Evolutionary conservation across 1,140 invertebrate species (phyloP).

Genomic region (Drosophila tropicalis): DNA sequence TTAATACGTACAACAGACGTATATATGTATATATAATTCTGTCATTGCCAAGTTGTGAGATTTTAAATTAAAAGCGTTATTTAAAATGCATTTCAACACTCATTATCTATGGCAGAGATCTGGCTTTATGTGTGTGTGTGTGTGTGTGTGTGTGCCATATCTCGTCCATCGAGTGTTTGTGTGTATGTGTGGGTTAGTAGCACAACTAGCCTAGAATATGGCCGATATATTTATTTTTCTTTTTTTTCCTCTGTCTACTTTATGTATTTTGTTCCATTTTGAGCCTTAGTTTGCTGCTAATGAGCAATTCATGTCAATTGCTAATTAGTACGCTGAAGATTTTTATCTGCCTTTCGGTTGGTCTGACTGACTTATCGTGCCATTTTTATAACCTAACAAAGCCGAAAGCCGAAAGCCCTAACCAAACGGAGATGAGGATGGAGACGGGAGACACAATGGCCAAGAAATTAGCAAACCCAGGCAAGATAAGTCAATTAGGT

Average conservation of each 20-base stretch:
- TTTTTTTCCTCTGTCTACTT: not conserved
- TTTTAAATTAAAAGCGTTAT: not conserved
- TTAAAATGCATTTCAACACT: not conserved
- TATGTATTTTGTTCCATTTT: slow-evolving; percentile 39
- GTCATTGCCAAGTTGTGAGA: too few relatives aligned
- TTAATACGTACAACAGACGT: too few relatives aligned
- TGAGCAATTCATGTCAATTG: slow-evolving; percentile 83
- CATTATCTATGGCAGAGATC: not conserved
- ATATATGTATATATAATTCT: too few relatives aligned
- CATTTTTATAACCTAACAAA: slow-evolving; percentile 72
- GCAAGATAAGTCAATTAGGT: slow-evolving; percentile 82
- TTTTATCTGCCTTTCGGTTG: slow-evolving; percentile 70
- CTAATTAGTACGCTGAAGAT: slow-evolving; percentile 80
- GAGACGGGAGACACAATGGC: slow-evolving; percentile 61
- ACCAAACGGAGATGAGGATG: slow-evolving; percentile 12
- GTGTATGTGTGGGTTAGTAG: slow-evolving; percentile 13
- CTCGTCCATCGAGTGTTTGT: not conserved
- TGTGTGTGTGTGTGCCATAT: not conserved
- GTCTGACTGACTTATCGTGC: slow-evolving; percentile 70
- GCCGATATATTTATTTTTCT: not conserved
- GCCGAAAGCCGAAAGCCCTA: slow-evolving; percentile 19
- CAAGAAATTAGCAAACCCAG: slow-evolving; percentile 80
- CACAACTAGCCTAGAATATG: slow-evolving; percentile 42
- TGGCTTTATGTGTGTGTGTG: too few relatives aligned
- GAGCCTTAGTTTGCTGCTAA: slow-evolving; percentile 79